Conservation (phyloP, 2,888 invertebrate species). For the Andrena bucephala region DNA sequence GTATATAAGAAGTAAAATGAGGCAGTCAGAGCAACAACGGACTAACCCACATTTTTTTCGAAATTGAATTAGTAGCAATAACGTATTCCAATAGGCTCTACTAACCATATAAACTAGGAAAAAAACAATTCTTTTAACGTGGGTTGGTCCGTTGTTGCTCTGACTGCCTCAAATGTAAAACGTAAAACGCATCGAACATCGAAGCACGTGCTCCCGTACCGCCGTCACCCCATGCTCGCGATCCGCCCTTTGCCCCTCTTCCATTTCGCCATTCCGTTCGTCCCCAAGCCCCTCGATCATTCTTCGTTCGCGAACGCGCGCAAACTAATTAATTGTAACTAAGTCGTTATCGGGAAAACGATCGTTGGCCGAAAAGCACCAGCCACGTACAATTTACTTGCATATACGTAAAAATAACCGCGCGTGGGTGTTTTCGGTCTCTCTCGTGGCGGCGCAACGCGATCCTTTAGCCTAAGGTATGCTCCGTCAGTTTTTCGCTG, state of each 20-base stretch:
- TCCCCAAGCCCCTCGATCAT: too few relatives aligned
- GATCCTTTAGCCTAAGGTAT: background rate
- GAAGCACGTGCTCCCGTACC: conserved; percentile 35
- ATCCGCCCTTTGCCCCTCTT: conserved; percentile 1
- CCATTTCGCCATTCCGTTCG: background rate
- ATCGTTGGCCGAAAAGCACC: background rate
- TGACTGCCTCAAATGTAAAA: background rate
- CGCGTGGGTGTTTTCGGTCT: conserved; percentile 35
- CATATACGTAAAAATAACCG: conserved; percentile 34
- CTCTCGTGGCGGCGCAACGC: background rate
- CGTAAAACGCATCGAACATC: conserved; percentile 3
- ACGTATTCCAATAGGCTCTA: too few relatives aligned
- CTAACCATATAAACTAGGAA: too few relatives aligned
- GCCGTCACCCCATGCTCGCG: background rate
- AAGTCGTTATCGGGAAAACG: background rate
- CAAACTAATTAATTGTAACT: too few relatives aligned
- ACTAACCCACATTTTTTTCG: too few relatives aligned
- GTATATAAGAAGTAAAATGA: background rate
- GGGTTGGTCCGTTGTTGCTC: too few relatives aligned
- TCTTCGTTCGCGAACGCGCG: background rate
- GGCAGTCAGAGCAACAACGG: too few relatives aligned
- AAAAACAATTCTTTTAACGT: too few relatives aligned
- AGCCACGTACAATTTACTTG: background rate
- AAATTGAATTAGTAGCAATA: too few relatives aligned
- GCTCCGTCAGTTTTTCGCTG: background rate